Percentiles rank a stretch among this genome's conserved stretches.
phyloP scores from a whole-genome alignment of 2,797 vertebrate species.

The Geotrypetes seraphini region DNA sequence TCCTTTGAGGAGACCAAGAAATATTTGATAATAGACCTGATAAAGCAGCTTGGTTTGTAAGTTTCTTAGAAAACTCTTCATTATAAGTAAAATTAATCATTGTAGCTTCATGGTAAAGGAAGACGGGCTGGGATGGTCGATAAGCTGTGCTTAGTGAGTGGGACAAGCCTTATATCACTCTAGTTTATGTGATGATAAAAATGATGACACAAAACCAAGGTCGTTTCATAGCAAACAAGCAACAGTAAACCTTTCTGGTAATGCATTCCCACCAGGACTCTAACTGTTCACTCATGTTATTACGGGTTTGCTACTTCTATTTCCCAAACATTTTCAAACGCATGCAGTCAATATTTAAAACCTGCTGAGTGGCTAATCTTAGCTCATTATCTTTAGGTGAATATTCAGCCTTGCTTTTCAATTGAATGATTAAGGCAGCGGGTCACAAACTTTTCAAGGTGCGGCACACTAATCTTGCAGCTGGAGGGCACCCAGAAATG shows the following conservation, averaged over 20 bases:
- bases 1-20: constrained; percentile 20
- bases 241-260: constrained; percentile 3
- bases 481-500: no score
- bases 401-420: no score
- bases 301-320: constrained; percentile 2
- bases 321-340: neutral
- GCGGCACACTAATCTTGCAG: no score
- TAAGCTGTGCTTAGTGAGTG: constrained; percentile 38
- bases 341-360: no score
- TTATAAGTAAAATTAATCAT: constrained; percentile 62
- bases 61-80: constrained; percentile 46
- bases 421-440: no score
- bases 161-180: constrained; percentile 45
- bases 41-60: constrained; percentile 33
- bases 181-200: constrained; percentile 66
- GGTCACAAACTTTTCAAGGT: no score
- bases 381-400: no score
- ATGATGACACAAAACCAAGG: constrained; percentile 46
- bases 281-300: neutral
- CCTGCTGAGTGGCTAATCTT: no score
- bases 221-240: constrained; percentile 33
- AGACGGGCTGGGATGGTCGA: constrained; percentile 34
- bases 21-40: constrained; percentile 32
- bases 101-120: constrained; percentile 38
- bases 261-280: constrained; percentile 12